Base-by-base conservation (phyloP, 2,113 vertebrate genomes). In the Ploceus nigricollis region DNA sequence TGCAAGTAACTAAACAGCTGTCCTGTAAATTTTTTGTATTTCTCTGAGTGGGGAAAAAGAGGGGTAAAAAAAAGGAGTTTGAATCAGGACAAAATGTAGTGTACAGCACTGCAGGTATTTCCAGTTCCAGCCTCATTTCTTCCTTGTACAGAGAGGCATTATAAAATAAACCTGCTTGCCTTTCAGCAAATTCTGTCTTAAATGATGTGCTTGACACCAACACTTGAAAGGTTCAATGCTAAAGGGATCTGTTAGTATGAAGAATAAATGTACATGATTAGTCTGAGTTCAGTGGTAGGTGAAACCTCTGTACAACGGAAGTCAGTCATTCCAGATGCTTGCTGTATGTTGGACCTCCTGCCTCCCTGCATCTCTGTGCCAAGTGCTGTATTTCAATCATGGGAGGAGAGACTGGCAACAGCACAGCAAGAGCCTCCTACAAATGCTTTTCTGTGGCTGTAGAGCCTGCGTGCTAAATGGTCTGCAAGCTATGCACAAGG, bases 191-290 rank as follows among this genome's bases (percentile, higher is more conserved):
- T 70, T 90, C 81, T 77, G 22, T n/a, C 37, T 75, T 92, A 87
- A 94, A 93, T 85, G 24, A 73, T 42, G 39, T 50, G 79, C 84
- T 63, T 88, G 86, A 92, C 56, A 92, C 50, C 48, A 87, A 42
- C 54, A 35, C 82, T 82, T 93, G 83, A 89, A 87, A 85, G 80
- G 68, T 63, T 45, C 82, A 72, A 7, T 79, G n/a, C 66, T 80
- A 63, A 96, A 77, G 75, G 79, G 65, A 54, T 82, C 82, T 78
- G 66, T 87, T 77, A 69, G 71, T n/a, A 15, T 40, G 63, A 68
- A 61, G 84, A 92, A 87, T 80, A 94, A 95, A 94, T 82, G 73
- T 31, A 87, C 22, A 9, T 92, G 94, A 92, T 95, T 92, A 93
- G 81, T n/a, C 60, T 51, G 90, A 85, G 77, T 92, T 96, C 86